Percentiles rank a stretch among this genome's conserved stretches.
These are phyloP conservation scores for Anseranas semipalmata DNA, from an alignment of 2,113 vertebrate genomes.

Conservation along the genomic window DNA sequence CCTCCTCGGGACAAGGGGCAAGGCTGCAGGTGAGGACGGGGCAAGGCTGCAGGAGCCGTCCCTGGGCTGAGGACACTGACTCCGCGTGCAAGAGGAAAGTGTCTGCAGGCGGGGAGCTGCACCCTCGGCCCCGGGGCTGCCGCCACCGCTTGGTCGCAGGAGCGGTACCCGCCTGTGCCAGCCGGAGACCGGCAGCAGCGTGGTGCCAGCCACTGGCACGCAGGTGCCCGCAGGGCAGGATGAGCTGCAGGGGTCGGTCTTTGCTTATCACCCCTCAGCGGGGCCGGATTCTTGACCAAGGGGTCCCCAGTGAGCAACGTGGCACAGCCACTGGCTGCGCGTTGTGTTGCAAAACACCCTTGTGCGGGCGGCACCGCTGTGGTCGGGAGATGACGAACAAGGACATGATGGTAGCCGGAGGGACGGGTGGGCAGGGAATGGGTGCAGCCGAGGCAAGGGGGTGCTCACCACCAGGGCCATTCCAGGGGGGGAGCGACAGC, in stretches of 20 bases:
- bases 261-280: background rate
- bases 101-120: background rate
- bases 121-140: background rate
- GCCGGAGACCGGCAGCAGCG: too few species aligned
- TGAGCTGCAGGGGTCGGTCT: fast-evolving
- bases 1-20: background rate
- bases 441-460: background rate
- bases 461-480: background rate
- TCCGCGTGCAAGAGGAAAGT: background rate
- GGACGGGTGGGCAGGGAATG: background rate
- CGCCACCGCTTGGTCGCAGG: too few species aligned
- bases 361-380: fast-evolving
- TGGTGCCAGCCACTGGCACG: too few species aligned
- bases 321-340: fast-evolving
- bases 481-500: fast-evolving
- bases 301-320: background rate
- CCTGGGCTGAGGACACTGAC: background rate
- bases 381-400: background rate
- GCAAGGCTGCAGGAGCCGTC: background rate
- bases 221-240: background rate
- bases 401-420: fast-evolving
- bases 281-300: fast-evolving
- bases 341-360: background rate
- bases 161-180: too few species aligned
- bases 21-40: background rate